These are phyloP conservation scores for Eupeodes latifasciatus DNA, from an alignment of 2,888 invertebrate species.

Conservation along the genomic window DNA sequence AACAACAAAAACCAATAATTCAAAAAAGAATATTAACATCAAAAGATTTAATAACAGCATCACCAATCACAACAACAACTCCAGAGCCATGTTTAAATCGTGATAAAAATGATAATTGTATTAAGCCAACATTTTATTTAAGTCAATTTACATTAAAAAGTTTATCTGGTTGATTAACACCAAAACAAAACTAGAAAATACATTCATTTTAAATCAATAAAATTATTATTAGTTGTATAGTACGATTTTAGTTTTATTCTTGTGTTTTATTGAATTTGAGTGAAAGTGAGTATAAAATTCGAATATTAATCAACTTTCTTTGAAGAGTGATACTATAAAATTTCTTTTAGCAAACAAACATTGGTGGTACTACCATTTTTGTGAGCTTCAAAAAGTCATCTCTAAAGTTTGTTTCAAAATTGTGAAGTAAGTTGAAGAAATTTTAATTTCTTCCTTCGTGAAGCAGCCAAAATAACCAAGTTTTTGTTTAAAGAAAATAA, in stretches of 20 bases:
- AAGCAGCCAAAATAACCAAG: too few relatives aligned
- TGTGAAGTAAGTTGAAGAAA: too few relatives aligned
- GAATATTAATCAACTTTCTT: too few relatives aligned
- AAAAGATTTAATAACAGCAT: conserved; percentile 19
- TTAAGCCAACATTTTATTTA: neutral
- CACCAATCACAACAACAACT: neutral
- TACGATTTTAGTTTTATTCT: neutral
- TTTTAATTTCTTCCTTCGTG: too few relatives aligned
- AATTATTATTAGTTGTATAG: neutral
- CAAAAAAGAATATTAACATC: conserved; percentile 19
- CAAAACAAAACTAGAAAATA: neutral
- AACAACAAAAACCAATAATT: neutral
- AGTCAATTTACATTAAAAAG: conserved; percentile 13
- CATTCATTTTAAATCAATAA: neutral
- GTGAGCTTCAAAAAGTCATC: too few relatives aligned
- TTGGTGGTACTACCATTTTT: too few relatives aligned
- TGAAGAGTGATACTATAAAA: too few relatives aligned
- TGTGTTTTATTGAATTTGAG: too few relatives aligned
- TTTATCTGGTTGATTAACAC: neutral
- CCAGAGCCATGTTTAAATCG: neutral
- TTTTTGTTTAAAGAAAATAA: too few relatives aligned
- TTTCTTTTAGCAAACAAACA: too few relatives aligned
- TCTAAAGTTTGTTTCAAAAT: too few relatives aligned
- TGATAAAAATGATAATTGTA: neutral
- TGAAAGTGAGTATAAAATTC: too few relatives aligned